Evolutionary conservation across 2,797 vertebrate species (phyloP), one percentile per base, ranked within the genome.

Genomic region (Cyclopterus lumpus): DNA sequence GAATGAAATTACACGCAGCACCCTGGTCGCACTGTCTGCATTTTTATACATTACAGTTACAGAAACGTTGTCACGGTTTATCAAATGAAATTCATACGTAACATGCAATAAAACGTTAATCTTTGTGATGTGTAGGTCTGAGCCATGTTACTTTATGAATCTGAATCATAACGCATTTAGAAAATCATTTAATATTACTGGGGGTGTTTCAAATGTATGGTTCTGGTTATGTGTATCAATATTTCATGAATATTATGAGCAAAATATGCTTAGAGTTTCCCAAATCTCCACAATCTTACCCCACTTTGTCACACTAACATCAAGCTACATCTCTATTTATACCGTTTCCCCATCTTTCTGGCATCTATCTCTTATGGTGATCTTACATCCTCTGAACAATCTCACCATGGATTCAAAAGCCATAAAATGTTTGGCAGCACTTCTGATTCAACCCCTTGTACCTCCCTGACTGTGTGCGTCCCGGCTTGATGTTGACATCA

Each of bases 1-100:
- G 92, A 95, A 95, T 95, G 86, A 93, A 91, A 94, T 95, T 93
- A 95, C 71, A 81, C 65, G 67, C 66, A 80, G 67, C 84, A 90
- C 88, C 42, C 89, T 65, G 77, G 83, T 91, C 92, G 79, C 79
- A 85, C 88, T 86, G 92, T 93, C 90, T 93, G 92, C 85, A 91
- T 93, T 93, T 93, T 93, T 88, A 92, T 86, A 89, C 82, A 88
- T 90, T 92, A 90, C 73, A 88, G 72, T 90, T 93, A 81, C 28
- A 73, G 59, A 87, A 86, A 92, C 67, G 46, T 79, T 79, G 83
- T 90, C 89, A 88, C 10, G 64, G 66, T 80, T 86, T 66, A 87
- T 88, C 73, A 78, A 89, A 92, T 91, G 71, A 89, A 83, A 75
- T 75, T 67, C 54, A 51, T 84, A 84, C 87, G 84, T 64, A 79